phyloP scores from a whole-genome alignment of 1,140 invertebrate genomes.

The Hormaphis cornu region DNA sequence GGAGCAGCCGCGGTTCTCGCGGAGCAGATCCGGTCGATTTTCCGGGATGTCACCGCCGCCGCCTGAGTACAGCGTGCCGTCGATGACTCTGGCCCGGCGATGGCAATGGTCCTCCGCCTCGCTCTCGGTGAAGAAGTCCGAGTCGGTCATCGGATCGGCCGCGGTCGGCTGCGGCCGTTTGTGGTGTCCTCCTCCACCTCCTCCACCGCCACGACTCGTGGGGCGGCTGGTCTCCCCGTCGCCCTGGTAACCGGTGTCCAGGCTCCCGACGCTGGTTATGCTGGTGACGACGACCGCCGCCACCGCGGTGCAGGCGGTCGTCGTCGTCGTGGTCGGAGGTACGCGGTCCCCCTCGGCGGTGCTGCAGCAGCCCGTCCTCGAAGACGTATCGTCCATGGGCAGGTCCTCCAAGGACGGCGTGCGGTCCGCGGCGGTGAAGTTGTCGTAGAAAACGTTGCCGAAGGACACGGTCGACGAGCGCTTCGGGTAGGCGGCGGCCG shows the following conservation, averaged over 20 bases:
- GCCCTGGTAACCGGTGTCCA: conserved; percentile 76
- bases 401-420: conserved; percentile 73
- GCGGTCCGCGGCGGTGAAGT: conserved; percentile 42
- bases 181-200: conserved; percentile 33
- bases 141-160: conserved; percentile 74
- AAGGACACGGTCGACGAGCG: conserved; percentile 25
- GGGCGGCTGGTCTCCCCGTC: conserved; percentile 68
- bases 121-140: conserved; percentile 78
- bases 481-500: background rate
- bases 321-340: conserved; percentile 45
- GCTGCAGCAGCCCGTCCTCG: conserved; percentile 37
- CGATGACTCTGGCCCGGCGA: conserved; percentile 64
- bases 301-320: conserved; percentile 56
- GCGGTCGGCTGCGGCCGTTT: conserved; percentile 35
- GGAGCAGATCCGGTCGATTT: conserved; percentile 74
- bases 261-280: conserved; percentile 72
- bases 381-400: conserved; percentile 55
- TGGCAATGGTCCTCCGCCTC: conserved; percentile 70
- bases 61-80: conserved; percentile 65
- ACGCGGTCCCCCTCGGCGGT: conserved; percentile 43
- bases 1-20: conserved; percentile 50
- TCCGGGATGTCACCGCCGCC: conserved; percentile 49
- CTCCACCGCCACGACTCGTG: conserved; percentile 51
- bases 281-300: conserved; percentile 71
- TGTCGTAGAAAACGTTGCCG: conserved; percentile 22